A percentile compares a stretch with the other conserved stretches of the same genome.
Evolutionary conservation across 92 coral and sea anemone genomes (phyloP).

Genomic region (Galaxea fascicularis): DNA sequence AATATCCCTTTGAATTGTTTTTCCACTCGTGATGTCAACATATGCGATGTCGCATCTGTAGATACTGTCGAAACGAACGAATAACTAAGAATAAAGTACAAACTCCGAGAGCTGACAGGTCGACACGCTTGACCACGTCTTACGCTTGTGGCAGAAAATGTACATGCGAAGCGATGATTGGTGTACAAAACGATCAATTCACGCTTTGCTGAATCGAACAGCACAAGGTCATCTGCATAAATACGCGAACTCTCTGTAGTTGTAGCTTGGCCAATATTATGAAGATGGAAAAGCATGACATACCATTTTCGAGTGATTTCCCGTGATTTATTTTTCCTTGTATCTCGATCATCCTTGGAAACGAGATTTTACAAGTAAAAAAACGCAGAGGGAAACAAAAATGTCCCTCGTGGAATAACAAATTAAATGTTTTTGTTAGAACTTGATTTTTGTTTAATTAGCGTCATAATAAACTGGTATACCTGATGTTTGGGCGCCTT

Average conservation of each 20-base stretch:
- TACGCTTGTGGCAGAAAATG: slow-evolving; percentile 24
- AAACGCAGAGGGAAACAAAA: background rate
- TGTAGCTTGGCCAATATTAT: slow-evolving; percentile 1
- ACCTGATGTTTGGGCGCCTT: background rate
- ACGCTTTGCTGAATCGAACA: slow-evolving; percentile 7
- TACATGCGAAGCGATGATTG: slow-evolving; percentile 47
- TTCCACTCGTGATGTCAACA: background rate
- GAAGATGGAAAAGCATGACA: background rate
- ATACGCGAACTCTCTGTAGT: slow-evolving; percentile 13
- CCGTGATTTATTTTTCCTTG: background rate
- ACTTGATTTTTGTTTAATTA: background rate
- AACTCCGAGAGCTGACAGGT: slow-evolving; percentile 15
- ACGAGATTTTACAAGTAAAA: background rate
- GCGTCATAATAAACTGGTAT: background rate
- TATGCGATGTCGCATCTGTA: background rate
- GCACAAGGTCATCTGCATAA: slow-evolving; percentile 14
- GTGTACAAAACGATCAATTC: slow-evolving; percentile 14
- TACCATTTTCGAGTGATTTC: background rate
- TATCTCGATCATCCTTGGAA: background rate
- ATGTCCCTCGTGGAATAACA: slow-evolving; percentile 30
- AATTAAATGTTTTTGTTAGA: slow-evolving; percentile 5
- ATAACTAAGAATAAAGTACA: background rate
- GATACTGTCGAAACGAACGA: background rate
- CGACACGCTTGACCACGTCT: slow-evolving; percentile 5
- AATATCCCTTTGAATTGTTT: slow-evolving; percentile 21